Conservation (phyloP, 2,797 vertebrate species). For the Tinamus major region DNA sequence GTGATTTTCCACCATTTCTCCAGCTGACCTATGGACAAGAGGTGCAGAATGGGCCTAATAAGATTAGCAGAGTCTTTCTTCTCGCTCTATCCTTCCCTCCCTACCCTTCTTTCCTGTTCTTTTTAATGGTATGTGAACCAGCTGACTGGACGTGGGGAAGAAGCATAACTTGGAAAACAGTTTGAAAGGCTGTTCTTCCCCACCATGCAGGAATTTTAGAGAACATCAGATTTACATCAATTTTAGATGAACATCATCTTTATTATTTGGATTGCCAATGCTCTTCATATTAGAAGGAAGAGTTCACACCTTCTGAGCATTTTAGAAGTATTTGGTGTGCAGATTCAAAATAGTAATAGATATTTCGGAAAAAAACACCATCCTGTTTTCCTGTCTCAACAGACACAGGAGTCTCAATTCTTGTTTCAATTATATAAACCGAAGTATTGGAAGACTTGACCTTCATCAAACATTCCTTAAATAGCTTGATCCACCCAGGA, state of each 20-base stretch:
- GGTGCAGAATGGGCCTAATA: background rate
- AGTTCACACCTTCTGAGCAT: background rate
- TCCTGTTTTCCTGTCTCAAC: background rate
- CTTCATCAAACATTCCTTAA: background rate
- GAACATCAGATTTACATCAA: background rate
- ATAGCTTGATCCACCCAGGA: background rate
- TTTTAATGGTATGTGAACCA: background rate
- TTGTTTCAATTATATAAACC: background rate
- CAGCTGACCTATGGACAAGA: background rate
- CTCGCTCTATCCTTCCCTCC: background rate
- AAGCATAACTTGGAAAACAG: background rate
- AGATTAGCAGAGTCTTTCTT: background rate
- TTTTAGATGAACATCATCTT: background rate
- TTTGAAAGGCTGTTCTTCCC: background rate
- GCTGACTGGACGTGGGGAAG: background rate
- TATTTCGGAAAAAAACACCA: background rate
- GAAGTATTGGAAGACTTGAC: background rate
- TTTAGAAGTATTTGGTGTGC: background rate
- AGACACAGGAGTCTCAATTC: background rate
- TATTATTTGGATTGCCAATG: background rate
- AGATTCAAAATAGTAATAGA: background rate
- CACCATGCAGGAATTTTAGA: background rate
- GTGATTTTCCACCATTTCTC: background rate
- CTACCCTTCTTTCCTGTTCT: background rate
- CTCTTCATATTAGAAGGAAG: background rate